Evolutionary conservation across 2,888 invertebrate species (phyloP).

Genomic region (Megastigmus dorsalis): DNA sequence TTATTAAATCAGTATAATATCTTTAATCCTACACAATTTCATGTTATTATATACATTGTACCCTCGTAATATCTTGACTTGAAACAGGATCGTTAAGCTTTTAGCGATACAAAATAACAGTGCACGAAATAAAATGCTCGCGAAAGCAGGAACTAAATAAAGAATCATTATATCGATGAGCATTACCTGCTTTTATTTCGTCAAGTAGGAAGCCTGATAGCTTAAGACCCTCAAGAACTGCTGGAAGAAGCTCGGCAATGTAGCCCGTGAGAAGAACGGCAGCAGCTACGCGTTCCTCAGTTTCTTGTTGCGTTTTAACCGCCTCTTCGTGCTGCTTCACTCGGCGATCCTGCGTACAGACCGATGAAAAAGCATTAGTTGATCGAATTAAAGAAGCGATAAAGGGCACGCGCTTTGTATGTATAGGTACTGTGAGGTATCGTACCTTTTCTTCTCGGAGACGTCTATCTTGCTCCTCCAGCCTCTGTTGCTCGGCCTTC

Average conservation of each 20-base stretch:
- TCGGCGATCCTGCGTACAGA: constrained; percentile 79
- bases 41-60: too few species aligned
- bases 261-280: constrained; percentile 90
- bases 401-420: not conserved
- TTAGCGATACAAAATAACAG: too few species aligned
- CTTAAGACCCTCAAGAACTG: constrained; percentile 87
- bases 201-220: constrained; percentile 83
- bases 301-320: constrained; percentile 81
- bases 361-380: not conserved
- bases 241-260: constrained; percentile 89
- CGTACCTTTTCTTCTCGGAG: constrained; percentile 80
- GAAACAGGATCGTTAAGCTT: too few species aligned
- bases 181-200: constrained; percentile 78
- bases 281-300: constrained; percentile 88
- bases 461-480: constrained; percentile 86
- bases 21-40: too few species aligned
- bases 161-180: too few species aligned
- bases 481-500: constrained; percentile 86
- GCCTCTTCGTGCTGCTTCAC: constrained; percentile 83
- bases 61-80: too few species aligned
- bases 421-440: not conserved
- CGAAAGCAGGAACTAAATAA: too few species aligned
- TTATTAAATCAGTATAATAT: too few species aligned
- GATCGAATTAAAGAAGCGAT: not conserved
- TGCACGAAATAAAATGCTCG: too few species aligned